These are phyloP conservation scores for Lycaon pictus DNA, from an alignment of 2,113 vertebrate species.

Conservation along the genomic window DNA sequence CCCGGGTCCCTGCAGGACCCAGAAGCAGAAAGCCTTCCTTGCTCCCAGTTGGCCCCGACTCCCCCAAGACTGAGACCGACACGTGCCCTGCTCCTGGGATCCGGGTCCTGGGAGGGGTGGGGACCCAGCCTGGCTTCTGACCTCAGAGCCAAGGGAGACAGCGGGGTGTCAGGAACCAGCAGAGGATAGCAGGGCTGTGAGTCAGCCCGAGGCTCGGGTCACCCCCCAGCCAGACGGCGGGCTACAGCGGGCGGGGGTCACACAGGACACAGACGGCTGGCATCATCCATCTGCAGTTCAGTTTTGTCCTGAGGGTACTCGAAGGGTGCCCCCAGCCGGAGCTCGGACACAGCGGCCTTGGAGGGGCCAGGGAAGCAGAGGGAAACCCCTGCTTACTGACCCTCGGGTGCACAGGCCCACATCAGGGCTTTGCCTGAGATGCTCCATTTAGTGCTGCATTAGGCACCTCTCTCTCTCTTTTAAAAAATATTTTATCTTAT, in stretches of 20 bases:
- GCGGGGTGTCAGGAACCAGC: background rate
- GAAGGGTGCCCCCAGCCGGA: background rate
- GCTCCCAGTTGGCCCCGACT: background rate
- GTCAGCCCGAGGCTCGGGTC: background rate
- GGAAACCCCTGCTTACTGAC: background rate
- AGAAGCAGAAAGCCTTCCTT: background rate
- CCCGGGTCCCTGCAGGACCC: background rate
- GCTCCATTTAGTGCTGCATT: background rate
- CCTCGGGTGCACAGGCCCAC: background rate
- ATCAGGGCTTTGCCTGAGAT: background rate
- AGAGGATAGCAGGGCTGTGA: fast-evolving
- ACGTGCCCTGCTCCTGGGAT: background rate
- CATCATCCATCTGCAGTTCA: background rate
- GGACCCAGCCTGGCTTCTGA: background rate
- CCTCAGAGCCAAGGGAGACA: background rate
- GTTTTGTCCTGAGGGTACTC: background rate
- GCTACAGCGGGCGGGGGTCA: too few species aligned
- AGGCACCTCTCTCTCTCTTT: background rate
- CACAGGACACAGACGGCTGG: background rate
- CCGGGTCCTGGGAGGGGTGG: background rate
- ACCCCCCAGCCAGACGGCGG: fast-evolving
- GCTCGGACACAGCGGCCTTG: background rate
- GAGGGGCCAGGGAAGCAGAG: background rate
- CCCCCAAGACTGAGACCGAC: background rate
- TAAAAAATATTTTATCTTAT: too few species aligned